Conservation (phyloP, 1,140 invertebrate species). For the Mizuhopecten yessoensis region DNA sequence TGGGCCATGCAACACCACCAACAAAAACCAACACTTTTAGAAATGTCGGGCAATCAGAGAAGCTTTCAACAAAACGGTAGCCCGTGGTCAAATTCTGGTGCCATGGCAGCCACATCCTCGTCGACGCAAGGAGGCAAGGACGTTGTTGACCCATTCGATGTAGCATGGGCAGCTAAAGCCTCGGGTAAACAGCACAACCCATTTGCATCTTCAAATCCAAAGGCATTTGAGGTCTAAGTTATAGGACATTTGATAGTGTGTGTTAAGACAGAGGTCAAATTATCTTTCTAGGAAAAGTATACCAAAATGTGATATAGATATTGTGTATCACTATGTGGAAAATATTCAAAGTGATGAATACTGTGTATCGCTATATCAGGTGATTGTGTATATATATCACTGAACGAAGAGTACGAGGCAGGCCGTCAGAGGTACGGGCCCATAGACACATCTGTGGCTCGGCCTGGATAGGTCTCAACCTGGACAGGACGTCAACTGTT, state of each 20-base stretch:
- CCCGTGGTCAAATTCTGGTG: constrained; percentile 77
- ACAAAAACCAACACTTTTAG: constrained; percentile 71
- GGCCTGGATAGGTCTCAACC: neutral
- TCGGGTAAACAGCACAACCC: constrained; percentile 83
- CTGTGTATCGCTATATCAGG: neutral
- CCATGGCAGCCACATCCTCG: constrained; percentile 65
- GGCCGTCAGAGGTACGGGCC: neutral
- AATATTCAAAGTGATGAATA: constrained; percentile 8
- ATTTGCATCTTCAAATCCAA: constrained; percentile 84
- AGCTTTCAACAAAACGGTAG: constrained; percentile 75
- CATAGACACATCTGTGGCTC: constrained; percentile 14
- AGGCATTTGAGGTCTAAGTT: constrained; percentile 87
- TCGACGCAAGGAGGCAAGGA: constrained; percentile 48
- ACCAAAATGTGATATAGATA: constrained; percentile 15
- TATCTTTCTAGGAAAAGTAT: neutral
- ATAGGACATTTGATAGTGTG: constrained; percentile 46
- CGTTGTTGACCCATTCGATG: constrained; percentile 91
- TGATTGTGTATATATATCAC: neutral
- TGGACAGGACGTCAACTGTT: neutral
- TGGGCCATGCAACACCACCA: constrained; percentile 64
- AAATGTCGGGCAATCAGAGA: constrained; percentile 69
- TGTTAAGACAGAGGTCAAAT: constrained; percentile 37
- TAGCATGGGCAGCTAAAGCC: constrained; percentile 90
- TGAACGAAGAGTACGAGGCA: neutral
- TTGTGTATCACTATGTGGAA: constrained; percentile 26